Conservation (phyloP, 2,797 vertebrate species). For the Caiman crocodilus region DNA sequence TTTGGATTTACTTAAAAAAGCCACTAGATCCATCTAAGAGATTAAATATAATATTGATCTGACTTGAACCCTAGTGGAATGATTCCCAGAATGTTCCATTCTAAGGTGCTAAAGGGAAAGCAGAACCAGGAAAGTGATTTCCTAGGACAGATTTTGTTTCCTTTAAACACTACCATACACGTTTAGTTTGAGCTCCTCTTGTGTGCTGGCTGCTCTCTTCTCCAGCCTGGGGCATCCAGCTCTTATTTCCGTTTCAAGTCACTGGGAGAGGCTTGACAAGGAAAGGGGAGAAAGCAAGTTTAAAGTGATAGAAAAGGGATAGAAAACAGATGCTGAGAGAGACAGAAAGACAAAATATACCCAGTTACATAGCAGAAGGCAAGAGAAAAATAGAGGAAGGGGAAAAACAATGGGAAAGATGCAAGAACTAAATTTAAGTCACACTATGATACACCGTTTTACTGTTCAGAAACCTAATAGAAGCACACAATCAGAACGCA, state of each 20-base stretch:
- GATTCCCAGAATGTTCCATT: not conserved
- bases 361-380: not conserved
- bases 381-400: not conserved
- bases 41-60: not conserved
- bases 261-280: conserved; percentile 54
- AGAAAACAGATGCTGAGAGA: conserved; percentile 66
- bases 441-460: not conserved
- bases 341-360: not conserved
- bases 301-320: conserved; percentile 36
- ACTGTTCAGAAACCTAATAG: not conserved
- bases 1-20: not conserved
- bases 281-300: conserved; percentile 39
- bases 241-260: conserved; percentile 57
- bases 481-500: not conserved
- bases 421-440: not conserved
- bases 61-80: rapidly evolving
- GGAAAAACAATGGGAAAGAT: not conserved
- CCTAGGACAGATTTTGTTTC: not conserved
- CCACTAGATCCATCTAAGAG: not conserved
- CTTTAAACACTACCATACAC: not conserved
- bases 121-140: not conserved
- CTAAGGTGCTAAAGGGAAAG: not conserved
- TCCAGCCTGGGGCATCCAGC: conserved; percentile 31
- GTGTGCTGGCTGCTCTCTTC: not conserved
- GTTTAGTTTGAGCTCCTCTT: not conserved